Base-by-base conservation (phyloP, 2,797 vertebrate genomes). In the Notolepis coatsorum region DNA sequence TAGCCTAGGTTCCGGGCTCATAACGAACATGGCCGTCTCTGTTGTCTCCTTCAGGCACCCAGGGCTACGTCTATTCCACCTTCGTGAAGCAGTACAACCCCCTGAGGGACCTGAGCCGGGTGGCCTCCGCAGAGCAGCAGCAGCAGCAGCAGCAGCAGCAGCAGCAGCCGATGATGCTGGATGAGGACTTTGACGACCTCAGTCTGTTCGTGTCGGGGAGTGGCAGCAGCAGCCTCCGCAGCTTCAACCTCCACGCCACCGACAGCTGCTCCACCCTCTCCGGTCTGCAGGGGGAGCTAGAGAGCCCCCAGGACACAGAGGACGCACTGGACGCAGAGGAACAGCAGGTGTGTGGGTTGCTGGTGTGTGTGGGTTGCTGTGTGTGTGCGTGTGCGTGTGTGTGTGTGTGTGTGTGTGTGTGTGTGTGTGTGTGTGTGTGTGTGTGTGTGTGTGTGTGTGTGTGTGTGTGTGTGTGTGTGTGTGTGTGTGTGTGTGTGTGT, bases 81-180 rank as follows among this genome's bases (percentile, higher is more conserved):
- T 99, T 99, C 87, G 90, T 99, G 81, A 98, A 93, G 75, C 92
- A 90, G 59, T 98, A 98, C 89, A 97, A 97, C 61, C 96, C 96
- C 73, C 88, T 91, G 39, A 93, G 94, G 81, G 83, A 61, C 80
- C 85, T 84, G 0, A 69, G 89, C 73, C 65, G 85, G 7, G 52
- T 18, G 1, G 64, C 64, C 25, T 78, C 82, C 56, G 63, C 60
- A 53, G 50, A 52, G 57, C 73, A 52, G 43, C 82, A 85, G 47
- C 86, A 85, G 68, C 23, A 7, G 27, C 28, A 52, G 30, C 79
- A 73, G 2, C 80, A 79, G 63, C 75, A 70, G 61, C 79, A 62
- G 27, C 56, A 59, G 31, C 35, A 39, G 23, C 3, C 75, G 37
- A 65, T 58, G 77, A 92, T 79, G 25, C 78, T 65, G 43, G 93